Percentiles rank a stretch among this genome's conserved stretches.
These are phyloP conservation scores for Rhodinocichla rosea DNA, from an alignment of 2,113 vertebrate genomes.

Conservation along the genomic window DNA sequence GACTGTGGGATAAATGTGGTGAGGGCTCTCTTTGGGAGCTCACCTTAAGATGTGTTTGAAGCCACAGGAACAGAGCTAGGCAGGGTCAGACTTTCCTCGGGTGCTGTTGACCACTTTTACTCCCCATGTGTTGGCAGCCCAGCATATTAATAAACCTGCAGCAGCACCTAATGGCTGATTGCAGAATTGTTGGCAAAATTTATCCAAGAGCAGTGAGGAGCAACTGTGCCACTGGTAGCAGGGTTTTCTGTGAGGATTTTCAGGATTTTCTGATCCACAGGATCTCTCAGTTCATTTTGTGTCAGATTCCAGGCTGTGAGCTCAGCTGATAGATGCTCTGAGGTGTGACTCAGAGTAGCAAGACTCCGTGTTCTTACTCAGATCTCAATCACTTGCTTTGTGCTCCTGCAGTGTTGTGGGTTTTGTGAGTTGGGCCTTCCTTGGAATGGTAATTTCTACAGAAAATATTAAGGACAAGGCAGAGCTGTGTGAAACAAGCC, in stretches of 20 bases:
- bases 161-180: slow-evolving; percentile 62
- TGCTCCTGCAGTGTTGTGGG: neutral
- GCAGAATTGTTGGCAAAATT: neutral
- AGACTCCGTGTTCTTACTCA: accelerated
- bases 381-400: accelerated
- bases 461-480: neutral
- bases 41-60: neutral
- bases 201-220: neutral
- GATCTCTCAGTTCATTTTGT: neutral
- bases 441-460: neutral
- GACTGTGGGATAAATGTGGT: neutral
- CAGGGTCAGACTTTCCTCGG: neutral
- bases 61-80: neutral
- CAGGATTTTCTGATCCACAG: neutral
- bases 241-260: neutral
- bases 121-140: neutral
- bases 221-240: neutral
- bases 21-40: neutral
- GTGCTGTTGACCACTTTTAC: neutral
- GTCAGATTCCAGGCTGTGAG: neutral
- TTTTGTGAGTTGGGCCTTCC: neutral
- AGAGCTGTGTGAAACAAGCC: neutral
- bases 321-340: neutral
- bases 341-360: neutral
- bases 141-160: slow-evolving; percentile 20